Conservation (phyloP, 1,140 invertebrate species). For the Neodiprion pinetum region DNA sequence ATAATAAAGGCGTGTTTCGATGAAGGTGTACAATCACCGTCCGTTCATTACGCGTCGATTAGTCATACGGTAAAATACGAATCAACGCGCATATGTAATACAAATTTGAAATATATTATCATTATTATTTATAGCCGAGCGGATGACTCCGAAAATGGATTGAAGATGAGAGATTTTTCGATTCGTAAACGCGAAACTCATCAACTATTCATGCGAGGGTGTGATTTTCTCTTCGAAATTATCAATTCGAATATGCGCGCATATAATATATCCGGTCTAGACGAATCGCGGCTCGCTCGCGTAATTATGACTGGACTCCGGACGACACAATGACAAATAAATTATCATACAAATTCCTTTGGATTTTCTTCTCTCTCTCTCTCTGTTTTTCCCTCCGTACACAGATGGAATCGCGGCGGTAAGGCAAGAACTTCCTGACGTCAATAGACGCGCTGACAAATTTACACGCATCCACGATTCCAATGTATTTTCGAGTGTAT, state of each 20-base stretch:
- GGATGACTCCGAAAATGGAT: not conserved
- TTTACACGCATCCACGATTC: not conserved
- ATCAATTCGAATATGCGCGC: not conserved
- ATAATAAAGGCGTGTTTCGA: too few species aligned
- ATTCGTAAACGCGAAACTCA: not conserved
- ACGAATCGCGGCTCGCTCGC: not conserved
- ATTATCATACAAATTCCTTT: conserved; percentile 51
- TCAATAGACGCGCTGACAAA: conserved; percentile 30
- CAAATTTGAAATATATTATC: not conserved
- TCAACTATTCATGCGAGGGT: not conserved
- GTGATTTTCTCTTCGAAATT: not conserved
- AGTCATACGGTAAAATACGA: not conserved
- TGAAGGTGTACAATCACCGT: too few species aligned
- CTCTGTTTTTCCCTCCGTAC: too few species aligned
- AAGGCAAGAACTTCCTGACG: conserved; percentile 38
- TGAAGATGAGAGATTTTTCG: not conserved
- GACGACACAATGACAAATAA: conserved; percentile 39
- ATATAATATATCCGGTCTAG: not conserved
- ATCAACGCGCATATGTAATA: too few species aligned
- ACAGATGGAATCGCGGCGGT: not conserved
- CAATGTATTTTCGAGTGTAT: too few species aligned
- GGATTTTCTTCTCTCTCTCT: too few species aligned
- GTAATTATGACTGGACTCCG: conserved; percentile 11
- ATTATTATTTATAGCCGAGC: not conserved
- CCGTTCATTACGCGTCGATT: not conserved